These are phyloP conservation scores for Macrotrachela quadricornifera DNA, from an alignment of 1,140 invertebrate genomes.

Conservation along the genomic window DNA sequence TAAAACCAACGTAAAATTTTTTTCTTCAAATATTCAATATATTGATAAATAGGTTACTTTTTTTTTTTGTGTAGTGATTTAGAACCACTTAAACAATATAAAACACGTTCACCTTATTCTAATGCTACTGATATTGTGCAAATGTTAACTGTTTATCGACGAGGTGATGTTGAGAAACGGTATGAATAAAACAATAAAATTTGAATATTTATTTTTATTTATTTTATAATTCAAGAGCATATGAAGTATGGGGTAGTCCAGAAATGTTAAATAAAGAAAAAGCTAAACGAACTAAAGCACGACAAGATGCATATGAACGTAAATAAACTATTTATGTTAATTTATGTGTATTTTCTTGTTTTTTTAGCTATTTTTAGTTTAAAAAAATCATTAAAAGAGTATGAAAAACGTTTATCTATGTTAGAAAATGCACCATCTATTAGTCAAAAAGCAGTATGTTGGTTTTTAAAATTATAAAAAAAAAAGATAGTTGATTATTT, in stretches of 20 bases:
- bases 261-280: conserved; percentile 1
- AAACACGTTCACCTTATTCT: conserved; percentile 2
- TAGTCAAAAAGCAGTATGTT: no score
- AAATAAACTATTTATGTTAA: not conserved
- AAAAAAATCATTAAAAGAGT: no score
- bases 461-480: no score
- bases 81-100: conserved; percentile 3
- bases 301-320: not conserved
- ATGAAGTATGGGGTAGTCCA: not conserved
- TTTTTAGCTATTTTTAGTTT: no score
- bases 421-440: no score
- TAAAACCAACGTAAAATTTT: not conserved
- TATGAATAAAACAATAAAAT: not conserved
- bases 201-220: not conserved
- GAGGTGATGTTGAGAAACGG: conserved; percentile 4
- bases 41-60: not conserved
- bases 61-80: not conserved
- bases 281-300: not conserved
- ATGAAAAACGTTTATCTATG: no score
- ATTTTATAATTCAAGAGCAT: no score
- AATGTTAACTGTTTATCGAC: conserved; percentile 1
- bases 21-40: no score
- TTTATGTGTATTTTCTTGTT: not conserved
- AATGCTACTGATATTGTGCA: not conserved
- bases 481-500: no score